Evolutionary conservation across 2,888 invertebrate species (phyloP), one percentile per base, ranked within the genome.

Genomic region (Yponomeuta malinellus): DNA sequence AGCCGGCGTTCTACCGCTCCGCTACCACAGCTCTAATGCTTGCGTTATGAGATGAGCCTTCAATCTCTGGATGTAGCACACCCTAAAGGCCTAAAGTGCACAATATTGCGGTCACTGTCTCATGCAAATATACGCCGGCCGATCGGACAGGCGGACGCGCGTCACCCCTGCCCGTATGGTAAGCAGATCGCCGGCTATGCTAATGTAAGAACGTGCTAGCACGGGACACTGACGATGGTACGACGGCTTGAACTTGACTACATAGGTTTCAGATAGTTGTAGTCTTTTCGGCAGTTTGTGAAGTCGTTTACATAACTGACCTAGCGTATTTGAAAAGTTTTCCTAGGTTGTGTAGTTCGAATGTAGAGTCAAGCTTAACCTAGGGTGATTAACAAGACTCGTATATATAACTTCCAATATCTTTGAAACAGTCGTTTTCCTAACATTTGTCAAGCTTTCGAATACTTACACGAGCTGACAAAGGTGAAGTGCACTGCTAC

Each of bases 201-300:
- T 77, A 81, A 73, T 81, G 76, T 74, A 78, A 84, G 79, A 81
- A 85, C 83, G 82, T 77, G 78, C 78, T 77, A 76, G 75, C 85
- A 87, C 83, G 86, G 82, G 81, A 79, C 79, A 70, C 73, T 74
- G 75, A 74, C 73, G 73, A 70, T 59, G 65, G 70, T 74, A 75
- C 78, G 83, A 85, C 85, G 86, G 86, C 87, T 88, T 90, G 89
- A 90, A 90, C 90, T 90, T 88, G 87, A 85, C 83, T 76, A 59
- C 15, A 5, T 63, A 69, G 52, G 52, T 12, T 37, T 29, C n/a
- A 37, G 31, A 59, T 59, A 15, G 52, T 59, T 59, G 15, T 15
- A 15, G 52, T 8, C 43, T 43, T 43, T 43, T 43, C 9, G 43
- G 43, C 43, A 8, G 8, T 43, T 8, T 43, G 43, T 43, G 43